These are phyloP conservation scores for Phymatocera aterrima DNA, from an alignment of 2,888 invertebrate species.

Conservation along the genomic window DNA sequence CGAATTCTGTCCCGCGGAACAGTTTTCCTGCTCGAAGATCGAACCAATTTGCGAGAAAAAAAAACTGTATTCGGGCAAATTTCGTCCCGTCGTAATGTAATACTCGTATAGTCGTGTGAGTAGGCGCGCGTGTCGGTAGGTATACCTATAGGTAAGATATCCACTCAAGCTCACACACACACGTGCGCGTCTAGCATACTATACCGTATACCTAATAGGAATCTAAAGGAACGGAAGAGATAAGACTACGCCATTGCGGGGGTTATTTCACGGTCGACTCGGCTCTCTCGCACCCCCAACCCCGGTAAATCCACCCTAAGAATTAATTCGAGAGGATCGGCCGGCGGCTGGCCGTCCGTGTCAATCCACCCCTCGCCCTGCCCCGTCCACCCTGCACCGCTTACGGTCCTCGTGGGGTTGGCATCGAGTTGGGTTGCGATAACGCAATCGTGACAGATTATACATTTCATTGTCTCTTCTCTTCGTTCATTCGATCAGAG, in stretches of 20 bases:
- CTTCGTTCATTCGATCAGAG: conserved; percentile 10
- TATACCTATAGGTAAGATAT: not conserved
- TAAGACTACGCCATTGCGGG: conserved; percentile 66
- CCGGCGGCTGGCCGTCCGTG: conserved; percentile 67
- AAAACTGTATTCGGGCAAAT: not conserved
- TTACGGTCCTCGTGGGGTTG: conserved; percentile 46
- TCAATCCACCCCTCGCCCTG: conserved; percentile 57
- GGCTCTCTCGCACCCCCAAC: conserved; percentile 69
- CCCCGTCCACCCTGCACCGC: conserved; percentile 43
- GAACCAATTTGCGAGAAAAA: not conserved
- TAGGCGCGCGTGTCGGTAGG: not conserved
- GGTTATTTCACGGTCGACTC: conserved; percentile 75
- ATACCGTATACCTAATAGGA: conserved; percentile 31
- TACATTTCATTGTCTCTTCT: conserved; percentile 27
- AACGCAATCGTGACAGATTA: conserved; percentile 57
- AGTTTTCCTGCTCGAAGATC: not conserved
- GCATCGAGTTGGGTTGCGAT: conserved; percentile 59
- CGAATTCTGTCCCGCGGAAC: not conserved
- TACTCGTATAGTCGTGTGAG: not conserved
- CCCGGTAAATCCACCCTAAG: conserved; percentile 65
- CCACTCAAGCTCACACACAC: not conserved
- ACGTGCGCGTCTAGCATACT: not conserved
- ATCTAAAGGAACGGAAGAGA: conserved; percentile 45
- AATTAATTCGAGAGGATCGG: conserved; percentile 74
- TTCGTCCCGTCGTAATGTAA: not conserved